Conservation (phyloP, 64 coral and sea anemone species). For the Actinia tenebrosa region DNA sequence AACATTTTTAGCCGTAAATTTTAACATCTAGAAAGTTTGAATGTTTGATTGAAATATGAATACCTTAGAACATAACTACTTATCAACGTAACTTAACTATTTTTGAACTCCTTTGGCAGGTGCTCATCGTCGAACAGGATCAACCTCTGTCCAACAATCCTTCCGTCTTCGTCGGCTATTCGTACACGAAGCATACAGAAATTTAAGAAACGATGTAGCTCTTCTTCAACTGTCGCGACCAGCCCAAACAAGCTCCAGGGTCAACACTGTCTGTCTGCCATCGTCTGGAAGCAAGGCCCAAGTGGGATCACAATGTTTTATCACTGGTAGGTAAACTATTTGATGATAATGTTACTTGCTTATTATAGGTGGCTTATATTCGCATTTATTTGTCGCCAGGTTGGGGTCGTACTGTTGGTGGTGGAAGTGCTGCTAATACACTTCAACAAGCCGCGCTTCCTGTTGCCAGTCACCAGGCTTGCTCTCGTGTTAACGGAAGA, state of each 20-base stretch:
- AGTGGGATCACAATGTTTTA: constrained; percentile 35
- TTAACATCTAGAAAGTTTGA: too few species aligned
- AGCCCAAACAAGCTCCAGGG: constrained; percentile 19
- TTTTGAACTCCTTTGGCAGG: constrained; percentile 12
- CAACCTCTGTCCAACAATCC: constrained; percentile 29
- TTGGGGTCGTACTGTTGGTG: constrained; percentile 52
- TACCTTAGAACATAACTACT: too few species aligned
- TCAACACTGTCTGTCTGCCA: constrained; percentile 68
- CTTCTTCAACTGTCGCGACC: constrained; percentile 26
- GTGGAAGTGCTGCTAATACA: constrained; percentile 30
- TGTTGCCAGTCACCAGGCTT: constrained; percentile 29
- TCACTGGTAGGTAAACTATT: constrained; percentile 21
- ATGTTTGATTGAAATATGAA: too few species aligned
- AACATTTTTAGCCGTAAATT: too few species aligned
- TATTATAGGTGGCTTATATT: background rate
- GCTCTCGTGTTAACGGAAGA: background rate
- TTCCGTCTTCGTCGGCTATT: constrained; percentile 6
- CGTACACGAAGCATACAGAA: background rate
- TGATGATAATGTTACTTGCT: background rate
- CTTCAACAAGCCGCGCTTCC: constrained; percentile 56
- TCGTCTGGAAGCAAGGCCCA: constrained; percentile 13
- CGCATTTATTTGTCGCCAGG: background rate
- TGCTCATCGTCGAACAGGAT: constrained; percentile 55
- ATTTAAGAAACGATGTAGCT: constrained; percentile 39
- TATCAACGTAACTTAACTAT: background rate